Conservation (phyloP, 2,113 vertebrate genomes). For the Pelusios castaneus region DNA sequence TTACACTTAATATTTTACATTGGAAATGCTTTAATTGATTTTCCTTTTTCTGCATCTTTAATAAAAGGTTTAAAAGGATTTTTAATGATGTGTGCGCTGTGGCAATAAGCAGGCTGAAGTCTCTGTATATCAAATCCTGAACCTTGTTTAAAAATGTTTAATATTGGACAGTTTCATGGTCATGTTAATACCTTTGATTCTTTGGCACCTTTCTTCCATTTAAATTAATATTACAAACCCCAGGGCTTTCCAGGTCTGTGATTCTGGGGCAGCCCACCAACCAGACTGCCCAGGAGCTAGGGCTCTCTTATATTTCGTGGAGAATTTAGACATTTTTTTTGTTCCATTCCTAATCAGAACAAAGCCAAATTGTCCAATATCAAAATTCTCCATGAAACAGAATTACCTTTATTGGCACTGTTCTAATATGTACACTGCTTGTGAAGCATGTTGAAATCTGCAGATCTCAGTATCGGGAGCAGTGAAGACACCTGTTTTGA, state of each 20-base stretch:
- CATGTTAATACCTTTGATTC: background rate
- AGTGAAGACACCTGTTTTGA: background rate
- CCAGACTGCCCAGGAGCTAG: background rate
- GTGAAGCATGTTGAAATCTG: background rate
- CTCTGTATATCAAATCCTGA: background rate
- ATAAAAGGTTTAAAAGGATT: too few species aligned
- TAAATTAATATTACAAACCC: background rate
- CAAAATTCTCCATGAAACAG: background rate
- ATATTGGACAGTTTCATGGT: background rate
- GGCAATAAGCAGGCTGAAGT: background rate
- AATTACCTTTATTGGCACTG: fast-evolving
- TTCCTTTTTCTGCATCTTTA: too few species aligned
- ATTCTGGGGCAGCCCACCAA: background rate
- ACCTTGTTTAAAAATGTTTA: background rate
- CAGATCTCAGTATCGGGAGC: background rate
- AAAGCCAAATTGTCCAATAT: background rate
- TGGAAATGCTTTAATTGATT: too few species aligned
- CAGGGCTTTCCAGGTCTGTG: background rate
- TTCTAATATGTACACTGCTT: background rate
- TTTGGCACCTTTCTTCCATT: background rate
- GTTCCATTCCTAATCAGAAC: background rate
- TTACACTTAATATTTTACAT: too few species aligned
- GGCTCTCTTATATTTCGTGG: background rate
- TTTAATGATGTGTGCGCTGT: background rate
- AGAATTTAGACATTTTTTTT: background rate